Conservation (phyloP, 1,140 invertebrate species). For the Atopsyche davidsoni region DNA sequence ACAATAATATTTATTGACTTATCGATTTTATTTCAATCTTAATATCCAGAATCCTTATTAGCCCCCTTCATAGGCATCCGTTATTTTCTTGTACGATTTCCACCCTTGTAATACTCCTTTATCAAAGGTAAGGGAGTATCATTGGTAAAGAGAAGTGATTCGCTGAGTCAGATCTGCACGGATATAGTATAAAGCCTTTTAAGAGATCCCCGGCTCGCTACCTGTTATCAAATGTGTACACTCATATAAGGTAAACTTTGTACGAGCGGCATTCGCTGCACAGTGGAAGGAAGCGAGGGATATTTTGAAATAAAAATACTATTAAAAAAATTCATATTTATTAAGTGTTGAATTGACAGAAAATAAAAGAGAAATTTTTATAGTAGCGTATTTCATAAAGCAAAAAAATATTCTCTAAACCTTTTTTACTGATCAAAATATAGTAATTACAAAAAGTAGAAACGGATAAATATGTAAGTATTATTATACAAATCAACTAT, state of each 20-base stretch:
- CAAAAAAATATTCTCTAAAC: no score
- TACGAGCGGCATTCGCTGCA: neutral
- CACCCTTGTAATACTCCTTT: conserved; percentile 1
- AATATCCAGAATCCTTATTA: neutral
- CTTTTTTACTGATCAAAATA: no score
- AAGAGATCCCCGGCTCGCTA: conserved; percentile 20
- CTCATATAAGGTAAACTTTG: conserved; percentile 10
- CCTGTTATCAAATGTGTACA: conserved; percentile 30
- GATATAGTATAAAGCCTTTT: conserved; percentile 30
- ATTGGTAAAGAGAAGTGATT: conserved; percentile 30
- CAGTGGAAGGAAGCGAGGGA: conserved; percentile 3
- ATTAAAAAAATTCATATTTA: no score
- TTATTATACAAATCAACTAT: no score
- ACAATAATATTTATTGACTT: neutral
- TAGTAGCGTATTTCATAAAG: no score
- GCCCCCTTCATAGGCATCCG: neutral
- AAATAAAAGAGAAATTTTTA: no score
- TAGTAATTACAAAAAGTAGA: no score
- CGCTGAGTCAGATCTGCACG: conserved; percentile 30
- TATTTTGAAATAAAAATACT: no score
- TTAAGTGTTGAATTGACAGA: no score
- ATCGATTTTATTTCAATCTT: neutral
- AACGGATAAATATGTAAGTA: no score
- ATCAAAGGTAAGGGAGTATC: conserved; percentile 22
- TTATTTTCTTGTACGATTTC: neutral